These are phyloP conservation scores for Melanostoma mellinum DNA, from an alignment of 2,888 invertebrate species.

Conservation along the genomic window DNA sequence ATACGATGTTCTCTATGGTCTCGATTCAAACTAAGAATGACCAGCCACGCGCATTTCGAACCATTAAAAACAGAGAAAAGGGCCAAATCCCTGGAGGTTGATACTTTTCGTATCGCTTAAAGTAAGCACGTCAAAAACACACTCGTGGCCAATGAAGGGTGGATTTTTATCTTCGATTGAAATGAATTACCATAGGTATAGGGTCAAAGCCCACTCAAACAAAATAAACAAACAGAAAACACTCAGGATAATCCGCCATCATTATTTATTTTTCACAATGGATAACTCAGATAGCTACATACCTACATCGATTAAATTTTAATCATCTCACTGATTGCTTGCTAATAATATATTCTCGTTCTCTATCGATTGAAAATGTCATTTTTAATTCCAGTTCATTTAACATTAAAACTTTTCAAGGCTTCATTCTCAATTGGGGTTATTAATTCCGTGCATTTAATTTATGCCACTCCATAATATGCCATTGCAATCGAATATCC, in stretches of 20 bases:
- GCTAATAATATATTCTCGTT: slow-evolving; percentile 17
- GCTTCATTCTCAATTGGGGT: slow-evolving; percentile 40
- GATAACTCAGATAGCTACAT: no score
- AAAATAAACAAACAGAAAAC: neutral
- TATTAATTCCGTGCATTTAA: slow-evolving; percentile 62
- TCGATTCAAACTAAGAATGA: neutral
- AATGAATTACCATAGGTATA: neutral
- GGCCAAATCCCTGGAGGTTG: slow-evolving; percentile 18
- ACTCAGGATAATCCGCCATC: neutral
- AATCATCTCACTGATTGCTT: slow-evolving; percentile 19
- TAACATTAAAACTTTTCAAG: slow-evolving; percentile 34
- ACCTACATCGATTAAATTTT: slow-evolving; percentile 31
- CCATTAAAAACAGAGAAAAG: slow-evolving; percentile 46
- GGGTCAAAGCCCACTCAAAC: slow-evolving; percentile 3
- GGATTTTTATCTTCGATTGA: neutral
- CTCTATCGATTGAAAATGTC: slow-evolving; percentile 42
- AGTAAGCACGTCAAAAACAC: slow-evolving; percentile 39
- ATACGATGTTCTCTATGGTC: slow-evolving; percentile 28
- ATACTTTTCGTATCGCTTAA: slow-evolving; percentile 11
- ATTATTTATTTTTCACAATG: neutral
- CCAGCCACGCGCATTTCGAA: slow-evolving; percentile 31
- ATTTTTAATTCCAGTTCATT: slow-evolving; percentile 42
- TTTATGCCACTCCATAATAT: slow-evolving; percentile 55
- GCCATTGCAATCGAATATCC: slow-evolving; percentile 50
- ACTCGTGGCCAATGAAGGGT: neutral